A percentile compares a stretch with the other conserved stretches of the same genome.
These are phyloP conservation scores for Myotis davidii DNA, from an alignment of 2,113 vertebrate genomes.

Conservation along the genomic window DNA sequence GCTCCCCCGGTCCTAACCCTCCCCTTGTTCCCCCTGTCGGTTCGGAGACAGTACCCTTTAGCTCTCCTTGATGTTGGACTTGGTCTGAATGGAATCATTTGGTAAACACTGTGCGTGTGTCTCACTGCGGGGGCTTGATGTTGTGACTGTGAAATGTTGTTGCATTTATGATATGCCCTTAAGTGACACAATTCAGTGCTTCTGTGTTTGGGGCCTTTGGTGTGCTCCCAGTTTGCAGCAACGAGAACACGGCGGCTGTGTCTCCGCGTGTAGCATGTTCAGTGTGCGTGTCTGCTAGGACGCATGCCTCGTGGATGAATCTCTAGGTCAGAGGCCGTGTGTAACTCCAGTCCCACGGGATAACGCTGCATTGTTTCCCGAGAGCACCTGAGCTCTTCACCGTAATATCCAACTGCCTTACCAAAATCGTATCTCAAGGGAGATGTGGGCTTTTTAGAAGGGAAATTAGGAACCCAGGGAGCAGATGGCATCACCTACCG, in stretches of 20 bases:
- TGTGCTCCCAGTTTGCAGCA: neutral
- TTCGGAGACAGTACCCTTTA: neutral
- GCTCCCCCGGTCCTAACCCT: neutral
- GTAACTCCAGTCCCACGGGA: too few relatives aligned
- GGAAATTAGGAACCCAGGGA: neutral
- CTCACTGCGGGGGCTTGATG: neutral
- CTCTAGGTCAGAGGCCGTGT: neutral
- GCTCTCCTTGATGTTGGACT: neutral
- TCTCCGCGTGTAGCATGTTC: neutral
- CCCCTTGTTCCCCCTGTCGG: neutral
- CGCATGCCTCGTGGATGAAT: accelerated
- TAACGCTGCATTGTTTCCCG: neutral
- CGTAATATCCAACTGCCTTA: neutral
- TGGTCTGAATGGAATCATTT: neutral
- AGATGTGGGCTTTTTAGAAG: neutral
- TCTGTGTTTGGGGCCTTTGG: neutral
- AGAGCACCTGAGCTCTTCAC: neutral
- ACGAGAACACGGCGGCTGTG: neutral
- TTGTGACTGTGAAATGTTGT: neutral
- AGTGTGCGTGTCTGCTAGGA: neutral
- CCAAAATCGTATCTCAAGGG: neutral
- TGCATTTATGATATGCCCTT: accelerated
- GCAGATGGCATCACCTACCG: neutral
- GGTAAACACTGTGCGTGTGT: too few relatives aligned
- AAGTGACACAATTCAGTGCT: neutral